Base-by-base conservation (phyloP, 2,113 vertebrate genomes). In the Melanerpes aurifrons region DNA sequence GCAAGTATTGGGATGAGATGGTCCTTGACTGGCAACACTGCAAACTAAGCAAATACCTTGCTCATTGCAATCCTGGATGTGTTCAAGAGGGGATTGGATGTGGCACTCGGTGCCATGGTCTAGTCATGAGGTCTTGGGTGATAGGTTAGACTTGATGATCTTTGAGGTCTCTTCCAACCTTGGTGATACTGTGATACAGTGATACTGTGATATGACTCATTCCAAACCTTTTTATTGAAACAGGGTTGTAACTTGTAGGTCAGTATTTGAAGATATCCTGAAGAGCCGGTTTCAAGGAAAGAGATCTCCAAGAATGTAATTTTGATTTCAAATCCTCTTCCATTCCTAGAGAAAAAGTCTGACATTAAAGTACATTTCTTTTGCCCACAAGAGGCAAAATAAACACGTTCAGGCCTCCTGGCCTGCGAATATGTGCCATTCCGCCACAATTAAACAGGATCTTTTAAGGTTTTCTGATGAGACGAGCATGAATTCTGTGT, bases 341-440 rank as follows among this genome's bases (percentile, higher is more conserved):
- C n/a, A 76, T 22, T 53, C 56, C 56, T 25, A 26, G 9, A 63
- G n/a, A 67, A 92, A 92, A 63, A 25, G 6, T 12, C 26, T 64
- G 31, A 85, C 24, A 5, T 53, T 56, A 67, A 89, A 62, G 54
- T 13, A 56, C 14, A 37, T 73, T 79, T 81, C 40, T 82, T 79
- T 10, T 1, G 1, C 32, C 22, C 62, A 17, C 32, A 57, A n/a
- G 13, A 88, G 48, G 21, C 0, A 0, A 68, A 32, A 48, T 13
- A 67, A 45, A 31, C 15, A 7, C 9, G 69, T 43, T 83, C 10
- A 16, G 10, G 22, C 58, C 63, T 79, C 40, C 74, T 82, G n/a
- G 59, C 71, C 56, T 31, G 26, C 74, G 85, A 59, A 22, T 43
- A 13, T 82, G 7, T 29, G 47, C 50, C 43, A 17, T 73, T 73